These are phyloP conservation scores for Melanotus villosus DNA, from an alignment of 2,888 invertebrate species.

Conservation along the genomic window DNA sequence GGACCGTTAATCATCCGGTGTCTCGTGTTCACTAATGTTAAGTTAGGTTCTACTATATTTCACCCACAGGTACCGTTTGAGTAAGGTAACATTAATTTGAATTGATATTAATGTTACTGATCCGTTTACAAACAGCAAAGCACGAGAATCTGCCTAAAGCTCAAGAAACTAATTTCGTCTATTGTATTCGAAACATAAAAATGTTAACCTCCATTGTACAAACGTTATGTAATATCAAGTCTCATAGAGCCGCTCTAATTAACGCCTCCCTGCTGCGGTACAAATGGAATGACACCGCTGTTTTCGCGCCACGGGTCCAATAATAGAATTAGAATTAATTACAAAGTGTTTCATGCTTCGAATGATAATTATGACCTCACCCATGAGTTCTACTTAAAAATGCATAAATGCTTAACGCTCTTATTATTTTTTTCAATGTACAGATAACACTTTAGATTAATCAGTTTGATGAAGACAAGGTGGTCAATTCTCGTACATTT, in stretches of 20 bases:
- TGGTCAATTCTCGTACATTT: not conserved
- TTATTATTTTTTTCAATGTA: not conserved
- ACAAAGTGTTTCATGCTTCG: conserved; percentile 36
- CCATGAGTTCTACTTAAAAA: conserved; percentile 15
- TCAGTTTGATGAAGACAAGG: no score
- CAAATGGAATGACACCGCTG: conserved; percentile 55
- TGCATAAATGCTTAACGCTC: not conserved
- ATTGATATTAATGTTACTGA: not conserved
- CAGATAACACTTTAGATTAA: no score
- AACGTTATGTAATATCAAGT: conserved; percentile 26
- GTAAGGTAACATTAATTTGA: not conserved
- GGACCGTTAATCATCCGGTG: not conserved
- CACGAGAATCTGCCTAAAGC: not conserved
- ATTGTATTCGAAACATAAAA: conserved; percentile 27
- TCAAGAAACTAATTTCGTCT: not conserved
- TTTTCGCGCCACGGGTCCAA: conserved; percentile 50
- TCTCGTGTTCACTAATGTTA: no score
- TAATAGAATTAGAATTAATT: conserved; percentile 54
- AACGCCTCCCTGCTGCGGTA: conserved; percentile 51
- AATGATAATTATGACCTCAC: conserved; percentile 35
- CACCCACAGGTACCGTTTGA: not conserved
- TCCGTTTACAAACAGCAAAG: not conserved
- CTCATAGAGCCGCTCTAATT: conserved; percentile 43
- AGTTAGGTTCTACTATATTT: not conserved
- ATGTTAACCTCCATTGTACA: conserved; percentile 25